Percentiles rank a stretch among this genome's conserved stretches.
Conservation (phyloP, 1,140 invertebrate species). For the Apis dorsata region DNA sequence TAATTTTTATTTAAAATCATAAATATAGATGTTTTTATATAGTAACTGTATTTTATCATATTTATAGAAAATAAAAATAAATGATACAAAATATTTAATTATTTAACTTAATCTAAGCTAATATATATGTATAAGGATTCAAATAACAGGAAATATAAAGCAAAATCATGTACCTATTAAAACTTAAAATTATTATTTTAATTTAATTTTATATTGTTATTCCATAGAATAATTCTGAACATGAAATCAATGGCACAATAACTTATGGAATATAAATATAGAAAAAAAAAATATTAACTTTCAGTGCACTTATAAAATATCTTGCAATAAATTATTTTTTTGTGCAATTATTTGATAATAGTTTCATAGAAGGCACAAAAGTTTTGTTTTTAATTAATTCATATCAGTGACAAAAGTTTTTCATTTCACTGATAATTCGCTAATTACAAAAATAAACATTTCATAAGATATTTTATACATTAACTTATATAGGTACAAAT, state of each 20-base stretch:
- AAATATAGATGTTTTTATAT: not conserved
- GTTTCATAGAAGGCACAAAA: slow-evolving; percentile 8
- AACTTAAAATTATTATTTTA: slow-evolving; percentile 15
- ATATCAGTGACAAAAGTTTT: not conserved
- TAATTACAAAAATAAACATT: slow-evolving; percentile 49
- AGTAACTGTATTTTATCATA: not conserved
- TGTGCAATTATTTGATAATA: slow-evolving; percentile 26
- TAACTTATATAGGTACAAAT: slow-evolving; percentile 43
- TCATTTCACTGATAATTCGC: slow-evolving; percentile 1
- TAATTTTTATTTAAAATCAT: not conserved
- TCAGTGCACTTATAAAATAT: slow-evolving; percentile 31
- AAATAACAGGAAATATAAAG: no score
- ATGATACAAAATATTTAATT: not conserved
- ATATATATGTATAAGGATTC: not conserved
- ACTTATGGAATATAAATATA: slow-evolving; percentile 46
- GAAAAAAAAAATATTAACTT: slow-evolving; percentile 31
- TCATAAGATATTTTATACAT: slow-evolving; percentile 38
- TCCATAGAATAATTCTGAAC: slow-evolving; percentile 31
- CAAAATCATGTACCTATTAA: not conserved
- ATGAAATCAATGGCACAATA: slow-evolving; percentile 43
- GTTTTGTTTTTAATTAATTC: not conserved
- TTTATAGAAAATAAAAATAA: not conserved
- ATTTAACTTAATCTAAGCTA: not conserved
- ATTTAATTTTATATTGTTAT: slow-evolving; percentile 29
- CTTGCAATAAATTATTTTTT: slow-evolving; percentile 37